Conservation (phyloP, 2,113 vertebrate species). For the Gopherus evgoodei region DNA sequence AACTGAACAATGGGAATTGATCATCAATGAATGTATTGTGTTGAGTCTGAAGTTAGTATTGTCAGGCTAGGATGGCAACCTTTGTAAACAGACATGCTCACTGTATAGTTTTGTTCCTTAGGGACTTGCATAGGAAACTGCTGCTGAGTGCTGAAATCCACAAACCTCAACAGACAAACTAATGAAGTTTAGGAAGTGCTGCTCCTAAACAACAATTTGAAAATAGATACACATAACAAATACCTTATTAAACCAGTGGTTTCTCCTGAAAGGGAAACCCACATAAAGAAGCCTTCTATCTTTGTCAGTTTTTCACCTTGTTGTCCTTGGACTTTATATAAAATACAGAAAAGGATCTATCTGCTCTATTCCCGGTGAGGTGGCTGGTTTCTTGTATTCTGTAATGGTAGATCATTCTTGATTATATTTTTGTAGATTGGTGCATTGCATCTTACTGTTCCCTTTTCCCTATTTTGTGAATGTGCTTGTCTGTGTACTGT, state of each 20-base stretch:
- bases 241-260: not conserved
- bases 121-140: not conserved
- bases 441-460: not conserved
- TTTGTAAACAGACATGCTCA: not conserved
- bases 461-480: not conserved
- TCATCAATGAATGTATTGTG: fast-evolving
- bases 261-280: not conserved
- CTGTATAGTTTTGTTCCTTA: fast-evolving
- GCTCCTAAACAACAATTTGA: fast-evolving
- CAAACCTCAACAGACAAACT: not conserved
- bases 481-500: not conserved
- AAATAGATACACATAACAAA: not conserved
- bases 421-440: not conserved
- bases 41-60: fast-evolving
- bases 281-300: not conserved
- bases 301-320: not conserved
- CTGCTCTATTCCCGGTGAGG: not conserved
- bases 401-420: not conserved
- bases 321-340: not conserved
- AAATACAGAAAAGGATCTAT: not conserved
- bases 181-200: fast-evolving
- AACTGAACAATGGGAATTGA: fast-evolving
- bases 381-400: not conserved
- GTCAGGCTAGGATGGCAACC: not conserved
- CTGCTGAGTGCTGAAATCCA: not conserved